Percentiles rank a stretch among this genome's conserved stretches.
phyloP scores from a whole-genome alignment of 2,113 vertebrate species.

The Dissostichus mawsoni region DNA sequence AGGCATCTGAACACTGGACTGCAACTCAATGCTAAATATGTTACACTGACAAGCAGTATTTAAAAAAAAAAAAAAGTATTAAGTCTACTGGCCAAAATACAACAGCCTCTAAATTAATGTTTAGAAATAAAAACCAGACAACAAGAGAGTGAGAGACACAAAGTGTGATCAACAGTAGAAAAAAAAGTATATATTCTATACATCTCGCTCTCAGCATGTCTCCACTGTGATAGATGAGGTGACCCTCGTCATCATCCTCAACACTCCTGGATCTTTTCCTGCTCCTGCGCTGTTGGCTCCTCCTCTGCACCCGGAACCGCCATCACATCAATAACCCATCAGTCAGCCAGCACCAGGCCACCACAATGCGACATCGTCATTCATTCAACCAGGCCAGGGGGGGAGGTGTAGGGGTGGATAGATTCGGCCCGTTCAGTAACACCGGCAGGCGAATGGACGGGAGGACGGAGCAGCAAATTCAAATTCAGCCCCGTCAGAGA shows the following conservation, averaged over 20 bases:
- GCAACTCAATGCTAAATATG: slow-evolving; percentile 52
- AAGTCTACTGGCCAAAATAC: slow-evolving; percentile 63
- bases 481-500: slow-evolving; percentile 98
- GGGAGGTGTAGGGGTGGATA: slow-evolving; percentile 82
- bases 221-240: slow-evolving; percentile 98
- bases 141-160: slow-evolving; percentile 83
- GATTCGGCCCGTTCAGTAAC: slow-evolving; percentile 95
- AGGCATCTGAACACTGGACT: slow-evolving; percentile 58
- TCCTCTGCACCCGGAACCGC: slow-evolving; percentile 87
- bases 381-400: slow-evolving; percentile 91
- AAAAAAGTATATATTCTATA: slow-evolving; percentile 93
- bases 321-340: slow-evolving; percentile 84
- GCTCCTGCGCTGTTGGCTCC: slow-evolving; percentile 87
- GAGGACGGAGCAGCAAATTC: slow-evolving; percentile 94
- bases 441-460: slow-evolving; percentile 84
- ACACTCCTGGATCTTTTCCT: slow-evolving; percentile 96
- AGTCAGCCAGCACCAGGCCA: slow-evolving; percentile 87
- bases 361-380: slow-evolving; percentile 89
- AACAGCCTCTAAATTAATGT: slow-evolving; percentile 60
- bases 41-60: slow-evolving; percentile 63
- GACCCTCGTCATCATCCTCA: slow-evolving; percentile 99
- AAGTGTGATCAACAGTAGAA: slow-evolving; percentile 83
- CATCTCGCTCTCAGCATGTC: slow-evolving; percentile 96
- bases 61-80: slow-evolving; percentile 41
- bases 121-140: slow-evolving; percentile 78